phyloP scores from a whole-genome alignment of 2,113 vertebrate genomes.

The Dromas ardeola region DNA sequence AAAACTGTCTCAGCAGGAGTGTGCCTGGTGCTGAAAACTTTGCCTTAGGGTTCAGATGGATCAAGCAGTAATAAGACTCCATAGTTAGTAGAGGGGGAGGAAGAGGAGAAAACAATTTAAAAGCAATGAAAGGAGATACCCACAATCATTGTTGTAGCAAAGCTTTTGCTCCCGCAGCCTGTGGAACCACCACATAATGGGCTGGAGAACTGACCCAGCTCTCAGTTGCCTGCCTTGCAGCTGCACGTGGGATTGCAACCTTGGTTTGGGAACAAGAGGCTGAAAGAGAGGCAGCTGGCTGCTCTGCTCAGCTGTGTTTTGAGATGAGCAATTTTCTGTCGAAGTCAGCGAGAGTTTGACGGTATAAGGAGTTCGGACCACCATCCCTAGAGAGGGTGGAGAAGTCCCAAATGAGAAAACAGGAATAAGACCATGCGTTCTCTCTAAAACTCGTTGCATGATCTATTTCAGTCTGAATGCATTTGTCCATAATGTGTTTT shows the following conservation, averaged over 20 bases:
- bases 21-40: constrained; percentile 26
- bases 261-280: background rate
- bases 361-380: background rate
- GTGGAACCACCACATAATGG: background rate
- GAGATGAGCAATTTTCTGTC: background rate
- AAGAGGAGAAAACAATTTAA: constrained; percentile 34
- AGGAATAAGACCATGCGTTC: background rate
- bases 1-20: constrained; percentile 20
- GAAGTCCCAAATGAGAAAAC: background rate
- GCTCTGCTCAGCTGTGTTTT: background rate
- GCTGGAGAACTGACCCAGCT: background rate
- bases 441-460: background rate
- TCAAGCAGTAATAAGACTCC: constrained; percentile 17
- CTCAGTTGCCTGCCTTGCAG: background rate
- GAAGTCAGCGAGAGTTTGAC: background rate
- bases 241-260: background rate
- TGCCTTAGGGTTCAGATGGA: constrained; percentile 45
- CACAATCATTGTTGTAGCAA: background rate
- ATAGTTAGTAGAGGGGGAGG: background rate
- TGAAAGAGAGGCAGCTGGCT: background rate
- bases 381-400: background rate
- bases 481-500: background rate
- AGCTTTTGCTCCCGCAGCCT: background rate
- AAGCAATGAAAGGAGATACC: constrained; percentile 27
- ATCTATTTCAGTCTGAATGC: background rate